Conservation (phyloP, 2,888 invertebrate species). For the Argyresthia albistria region DNA sequence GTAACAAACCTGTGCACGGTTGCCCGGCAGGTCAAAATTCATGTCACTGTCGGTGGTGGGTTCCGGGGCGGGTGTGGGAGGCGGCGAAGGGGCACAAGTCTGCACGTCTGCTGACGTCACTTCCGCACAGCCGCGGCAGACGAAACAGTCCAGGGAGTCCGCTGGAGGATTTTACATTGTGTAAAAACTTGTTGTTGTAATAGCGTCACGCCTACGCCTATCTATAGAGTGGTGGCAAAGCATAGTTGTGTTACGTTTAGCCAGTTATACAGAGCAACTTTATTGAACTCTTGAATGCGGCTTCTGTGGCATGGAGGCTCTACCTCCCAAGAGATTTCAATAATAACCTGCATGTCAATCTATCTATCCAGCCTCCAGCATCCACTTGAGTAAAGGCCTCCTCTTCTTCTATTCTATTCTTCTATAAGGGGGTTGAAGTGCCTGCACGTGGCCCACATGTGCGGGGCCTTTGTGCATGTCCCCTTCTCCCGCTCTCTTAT, state of each 20-base stretch:
- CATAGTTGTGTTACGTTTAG: not conserved
- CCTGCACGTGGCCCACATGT: no score
- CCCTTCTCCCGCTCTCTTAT: no score
- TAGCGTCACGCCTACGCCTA: not conserved
- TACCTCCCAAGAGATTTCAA: no score
- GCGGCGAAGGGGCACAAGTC: not conserved
- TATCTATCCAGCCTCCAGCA: no score
- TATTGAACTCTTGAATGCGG: no score
- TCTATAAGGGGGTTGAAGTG: no score
- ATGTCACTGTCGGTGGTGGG: conserved; percentile 1
- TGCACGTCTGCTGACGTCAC: not conserved
- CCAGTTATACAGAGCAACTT: not conserved
- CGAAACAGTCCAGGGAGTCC: conserved; percentile 1
- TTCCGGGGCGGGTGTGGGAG: not conserved
- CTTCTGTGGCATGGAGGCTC: no score
- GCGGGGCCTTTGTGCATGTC: no score
- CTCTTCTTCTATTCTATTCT: no score
- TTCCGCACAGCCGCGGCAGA: conserved; percentile 4
- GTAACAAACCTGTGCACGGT: not conserved
- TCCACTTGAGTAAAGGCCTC: no score
- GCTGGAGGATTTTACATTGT: not conserved
- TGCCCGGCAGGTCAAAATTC: not conserved
- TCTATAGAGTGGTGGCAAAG: no score
- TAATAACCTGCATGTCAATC: no score
- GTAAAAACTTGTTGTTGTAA: not conserved